These are phyloP conservation scores for Montipora efflorescens DNA, from an alignment of 64 coral and sea anemone genomes.

Conservation along the genomic window DNA sequence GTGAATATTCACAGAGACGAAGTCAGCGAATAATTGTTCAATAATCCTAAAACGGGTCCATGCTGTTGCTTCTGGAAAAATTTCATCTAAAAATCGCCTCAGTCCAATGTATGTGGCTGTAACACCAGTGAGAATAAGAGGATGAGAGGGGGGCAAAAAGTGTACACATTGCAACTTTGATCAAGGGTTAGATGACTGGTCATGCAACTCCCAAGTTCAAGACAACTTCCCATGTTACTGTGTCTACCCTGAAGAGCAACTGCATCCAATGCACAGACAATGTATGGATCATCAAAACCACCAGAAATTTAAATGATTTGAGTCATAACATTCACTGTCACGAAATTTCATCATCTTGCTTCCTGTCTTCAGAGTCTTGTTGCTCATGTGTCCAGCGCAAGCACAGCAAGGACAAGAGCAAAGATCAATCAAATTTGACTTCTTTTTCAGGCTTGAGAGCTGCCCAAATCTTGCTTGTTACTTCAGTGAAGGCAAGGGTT, in stretches of 20 bases:
- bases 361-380: background rate
- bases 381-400: background rate
- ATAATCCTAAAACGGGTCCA: too few species aligned
- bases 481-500: conserved; percentile 86
- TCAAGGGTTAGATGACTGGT: too few species aligned
- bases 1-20: too few species aligned
- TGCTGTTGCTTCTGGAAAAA: too few species aligned
- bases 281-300: conserved; percentile 18
- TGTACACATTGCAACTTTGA: too few species aligned
- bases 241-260: background rate
- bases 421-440: conserved; percentile 65
- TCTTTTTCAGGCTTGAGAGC: conserved; percentile 55
- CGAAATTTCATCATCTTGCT: background rate
- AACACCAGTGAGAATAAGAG: too few species aligned
- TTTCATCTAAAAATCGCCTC: too few species aligned
- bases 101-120: too few species aligned
- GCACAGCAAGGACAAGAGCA: background rate
- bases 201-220: too few species aligned
- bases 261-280: background rate
- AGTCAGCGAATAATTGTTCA: too few species aligned
- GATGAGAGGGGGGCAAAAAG: too few species aligned
- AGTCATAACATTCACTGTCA: conserved; percentile 1
- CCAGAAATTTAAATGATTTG: background rate
- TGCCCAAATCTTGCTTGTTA: conserved; percentile 76
- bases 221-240: background rate